A percentile compares a stretch with the other conserved stretches of the same genome.
Conservation (phyloP, 1,140 invertebrate species). For the Littorina saxatilis region DNA sequence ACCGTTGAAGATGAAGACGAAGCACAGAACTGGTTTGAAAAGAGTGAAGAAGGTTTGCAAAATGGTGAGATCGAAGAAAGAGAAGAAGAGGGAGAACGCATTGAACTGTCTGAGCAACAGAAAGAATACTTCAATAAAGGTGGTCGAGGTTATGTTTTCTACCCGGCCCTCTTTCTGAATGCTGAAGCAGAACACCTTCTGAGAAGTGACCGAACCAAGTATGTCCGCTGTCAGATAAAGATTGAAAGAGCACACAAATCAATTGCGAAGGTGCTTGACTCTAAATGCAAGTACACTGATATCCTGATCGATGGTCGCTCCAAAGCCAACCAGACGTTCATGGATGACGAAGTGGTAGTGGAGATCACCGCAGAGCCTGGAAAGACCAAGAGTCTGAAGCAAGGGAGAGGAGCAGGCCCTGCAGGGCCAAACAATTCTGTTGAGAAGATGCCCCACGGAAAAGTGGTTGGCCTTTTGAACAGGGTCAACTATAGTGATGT, state of each 20-base stretch:
- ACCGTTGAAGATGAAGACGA: not conserved
- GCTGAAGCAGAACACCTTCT: not conserved
- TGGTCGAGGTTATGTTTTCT: conserved; percentile 4
- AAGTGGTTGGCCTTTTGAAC: conserved; percentile 55
- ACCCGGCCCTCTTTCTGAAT: not conserved
- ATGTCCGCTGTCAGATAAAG: conserved; percentile 52
- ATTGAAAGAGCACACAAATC: conserved; percentile 54
- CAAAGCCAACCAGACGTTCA: conserved; percentile 63
- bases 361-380: conserved; percentile 53
- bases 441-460: conserved; percentile 46
- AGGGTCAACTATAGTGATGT: conserved; percentile 45
- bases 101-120: not conserved
- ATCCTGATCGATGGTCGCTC: conserved; percentile 63
- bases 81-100: not conserved
- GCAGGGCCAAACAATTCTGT: not conserved
- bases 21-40: not conserved
- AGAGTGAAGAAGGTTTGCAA: not conserved
- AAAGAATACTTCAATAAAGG: not conserved
- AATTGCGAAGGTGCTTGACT: conserved; percentile 44
- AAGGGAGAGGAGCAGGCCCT: not conserved
- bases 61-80: not conserved
- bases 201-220: conserved; percentile 40
- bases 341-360: conserved; percentile 67
- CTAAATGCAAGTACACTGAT: conserved; percentile 32
- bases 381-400: not conserved